phyloP scores from a whole-genome alignment of 2,797 vertebrate species.

The Lagorchestes hirsutus region DNA sequence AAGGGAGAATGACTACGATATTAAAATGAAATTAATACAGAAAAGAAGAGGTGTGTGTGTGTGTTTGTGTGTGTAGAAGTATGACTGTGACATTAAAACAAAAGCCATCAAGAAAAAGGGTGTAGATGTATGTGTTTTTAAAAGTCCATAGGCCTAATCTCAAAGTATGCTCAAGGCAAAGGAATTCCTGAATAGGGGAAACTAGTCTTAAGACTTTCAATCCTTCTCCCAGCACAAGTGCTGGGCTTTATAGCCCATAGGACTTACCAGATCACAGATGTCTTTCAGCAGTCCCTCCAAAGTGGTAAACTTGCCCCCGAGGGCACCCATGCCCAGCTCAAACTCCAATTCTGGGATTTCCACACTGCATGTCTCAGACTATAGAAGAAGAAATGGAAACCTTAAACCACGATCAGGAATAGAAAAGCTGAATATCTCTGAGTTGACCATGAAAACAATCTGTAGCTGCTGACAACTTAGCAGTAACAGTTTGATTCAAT shows the following conservation, averaged over 20 bases:
- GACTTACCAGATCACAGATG: slow-evolving; percentile 91
- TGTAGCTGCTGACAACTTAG: neutral
- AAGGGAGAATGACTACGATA: neutral
- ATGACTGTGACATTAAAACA: neutral
- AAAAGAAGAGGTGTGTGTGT: neutral
- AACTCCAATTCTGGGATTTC: slow-evolving; percentile 96
- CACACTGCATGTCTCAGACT: slow-evolving; percentile 95
- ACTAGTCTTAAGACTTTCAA: neutral
- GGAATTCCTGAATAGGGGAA: neutral
- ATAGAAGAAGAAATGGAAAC: neutral
- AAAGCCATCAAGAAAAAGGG: neutral
- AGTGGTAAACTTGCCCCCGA: slow-evolving; percentile 97
- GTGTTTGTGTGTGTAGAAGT: neutral
- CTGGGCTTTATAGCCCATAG: fast-evolving
- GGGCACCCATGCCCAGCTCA: slow-evolving; percentile 94
- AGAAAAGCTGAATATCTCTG: slow-evolving; percentile 31
- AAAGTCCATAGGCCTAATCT: slow-evolving; percentile 32
- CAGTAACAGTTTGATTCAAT: neutral
- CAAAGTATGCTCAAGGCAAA: slow-evolving; percentile 43
- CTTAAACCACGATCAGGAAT: slow-evolving; percentile 3
- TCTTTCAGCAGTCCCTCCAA: slow-evolving; percentile 95
- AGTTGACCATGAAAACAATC: neutral
- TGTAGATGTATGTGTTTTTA: neutral
- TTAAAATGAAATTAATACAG: neutral
- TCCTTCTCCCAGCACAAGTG: neutral